Evolutionary conservation across 2,888 invertebrate genomes (phyloP), one percentile per base, ranked within the genome.

Genomic region (Dynastes tityus): DNA sequence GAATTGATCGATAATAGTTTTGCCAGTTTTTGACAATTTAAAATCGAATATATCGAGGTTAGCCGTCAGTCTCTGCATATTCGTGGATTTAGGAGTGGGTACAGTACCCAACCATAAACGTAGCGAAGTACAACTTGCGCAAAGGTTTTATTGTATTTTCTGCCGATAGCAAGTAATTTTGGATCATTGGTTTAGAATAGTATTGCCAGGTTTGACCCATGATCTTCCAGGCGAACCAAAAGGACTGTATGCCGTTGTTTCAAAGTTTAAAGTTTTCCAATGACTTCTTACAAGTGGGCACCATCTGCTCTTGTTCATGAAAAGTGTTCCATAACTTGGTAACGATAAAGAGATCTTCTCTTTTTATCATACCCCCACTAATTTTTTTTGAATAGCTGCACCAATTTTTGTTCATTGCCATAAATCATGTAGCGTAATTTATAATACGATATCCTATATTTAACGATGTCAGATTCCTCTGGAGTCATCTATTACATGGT

Each of bases 301-400:
- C 91, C 9, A 97, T 98, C 81, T 95, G 88, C 80, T 95, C 94
- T 0, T 94, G 93, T 9, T 92, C 91, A 87, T 98, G 98, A 88
- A 92, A 95, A 0, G 96, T 97, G 89, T 97, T 93, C 94, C 94
- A 94, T 0, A 94, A 85, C 87, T 95, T 95, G 81, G 92, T 93
- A 2, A 92, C 93, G 78, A 95, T 90, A 87, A 92, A 95, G 0
- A 95, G 88, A 22, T 95, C 94, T 82, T 93, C 92, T 49, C 95
- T 90, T 83, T 91, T 93, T 0, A 94, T 90, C 0, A 91, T 90
- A 0, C 94, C 94, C 73, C 93, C 92, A 0, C 87, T 85, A 6
- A 95, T 90, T 88, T 94, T 95, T 70, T 90, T 89, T 22, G 22
- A 22, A 22, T 22, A 22, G n/a, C 90, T 88, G 16, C 88, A 0